phyloP scores from a whole-genome alignment of 2,888 invertebrate species.

The Drosophila kuntzei region DNA sequence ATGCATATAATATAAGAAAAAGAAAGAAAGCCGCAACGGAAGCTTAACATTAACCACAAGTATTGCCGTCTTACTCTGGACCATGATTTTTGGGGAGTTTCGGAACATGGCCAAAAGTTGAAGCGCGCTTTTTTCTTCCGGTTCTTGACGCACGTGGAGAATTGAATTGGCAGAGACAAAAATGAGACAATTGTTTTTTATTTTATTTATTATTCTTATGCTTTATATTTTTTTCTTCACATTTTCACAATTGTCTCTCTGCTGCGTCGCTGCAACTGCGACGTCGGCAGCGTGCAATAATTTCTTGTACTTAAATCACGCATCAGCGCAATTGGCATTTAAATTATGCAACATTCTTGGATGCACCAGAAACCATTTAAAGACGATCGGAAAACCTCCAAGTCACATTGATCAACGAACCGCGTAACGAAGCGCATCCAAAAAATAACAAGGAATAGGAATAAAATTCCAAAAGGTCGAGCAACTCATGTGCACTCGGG shows the following conservation, averaged over 20 bases:
- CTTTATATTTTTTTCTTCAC: too few relatives aligned
- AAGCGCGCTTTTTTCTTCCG: conserved; percentile 38
- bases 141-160: conserved; percentile 46
- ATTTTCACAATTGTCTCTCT: background rate
- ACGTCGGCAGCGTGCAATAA: conserved; percentile 6
- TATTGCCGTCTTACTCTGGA: conserved; percentile 43
- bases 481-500: conserved; percentile 24
- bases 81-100: conserved; percentile 12
- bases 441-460: conserved; percentile 28
- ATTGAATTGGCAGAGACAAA: conserved; percentile 35
- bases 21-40: conserved; percentile 40
- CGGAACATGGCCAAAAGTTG: conserved; percentile 7
- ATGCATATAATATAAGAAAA: conserved; percentile 13
- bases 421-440: conserved; percentile 23
- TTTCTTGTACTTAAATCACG: conserved; percentile 62
- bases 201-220: background rate
- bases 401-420: conserved; percentile 42
- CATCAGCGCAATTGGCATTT: conserved; percentile 60
- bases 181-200: conserved; percentile 27
- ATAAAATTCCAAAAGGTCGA: background rate
- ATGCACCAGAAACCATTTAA: conserved; percentile 56
- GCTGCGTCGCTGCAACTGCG: background rate
- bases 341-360: conserved; percentile 70
- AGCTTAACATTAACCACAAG: conserved; percentile 15
- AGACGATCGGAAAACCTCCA: conserved; percentile 33